Evolutionary conservation across 2,797 vertebrate species (phyloP).

Genomic region (Crax fasciolata): DNA sequence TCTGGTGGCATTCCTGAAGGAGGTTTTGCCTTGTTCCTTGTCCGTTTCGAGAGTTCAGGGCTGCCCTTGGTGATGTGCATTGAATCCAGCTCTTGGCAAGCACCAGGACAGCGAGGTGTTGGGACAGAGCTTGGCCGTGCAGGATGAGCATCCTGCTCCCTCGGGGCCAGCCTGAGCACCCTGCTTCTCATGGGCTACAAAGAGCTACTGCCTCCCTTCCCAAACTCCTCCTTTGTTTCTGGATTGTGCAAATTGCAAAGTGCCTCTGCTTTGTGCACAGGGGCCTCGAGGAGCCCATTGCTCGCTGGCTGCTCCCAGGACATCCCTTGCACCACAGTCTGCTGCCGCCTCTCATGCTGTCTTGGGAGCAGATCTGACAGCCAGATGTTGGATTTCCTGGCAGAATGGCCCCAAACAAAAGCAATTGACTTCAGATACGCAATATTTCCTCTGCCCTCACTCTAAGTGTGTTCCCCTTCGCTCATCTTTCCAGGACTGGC

Average conservation of each 20-base stretch:
- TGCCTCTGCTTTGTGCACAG: rapidly evolving
- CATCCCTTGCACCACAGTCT: not conserved
- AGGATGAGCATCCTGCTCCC: not conserved
- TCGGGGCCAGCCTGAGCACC: not conserved
- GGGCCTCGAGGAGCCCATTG: rapidly evolving
- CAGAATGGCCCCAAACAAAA: not conserved
- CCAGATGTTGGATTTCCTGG: not conserved
- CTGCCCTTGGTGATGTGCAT: not conserved
- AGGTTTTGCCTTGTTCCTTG: not conserved
- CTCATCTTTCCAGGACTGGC: not conserved
- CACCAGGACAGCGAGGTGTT: rapidly evolving
- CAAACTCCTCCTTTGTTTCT: not conserved
- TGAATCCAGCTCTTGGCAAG: not conserved
- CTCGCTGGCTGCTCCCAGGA: not conserved
- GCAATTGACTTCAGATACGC: rapidly evolving
- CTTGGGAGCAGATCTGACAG: not conserved
- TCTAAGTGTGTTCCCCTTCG: not conserved
- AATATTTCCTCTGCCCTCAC: not conserved
- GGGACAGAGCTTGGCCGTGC: not conserved
- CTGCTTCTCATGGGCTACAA: not conserved
- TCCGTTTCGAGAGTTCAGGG: not conserved
- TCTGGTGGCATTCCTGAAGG: slow-evolving; percentile 5
- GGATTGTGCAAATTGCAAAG: not conserved
- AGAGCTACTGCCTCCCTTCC: not conserved
- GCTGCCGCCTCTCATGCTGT: not conserved